Percentiles rank a stretch among this genome's conserved stretches.
These are phyloP conservation scores for Lampris incognitus DNA, from an alignment of 2,113 vertebrate species.

Conservation along the genomic window DNA sequence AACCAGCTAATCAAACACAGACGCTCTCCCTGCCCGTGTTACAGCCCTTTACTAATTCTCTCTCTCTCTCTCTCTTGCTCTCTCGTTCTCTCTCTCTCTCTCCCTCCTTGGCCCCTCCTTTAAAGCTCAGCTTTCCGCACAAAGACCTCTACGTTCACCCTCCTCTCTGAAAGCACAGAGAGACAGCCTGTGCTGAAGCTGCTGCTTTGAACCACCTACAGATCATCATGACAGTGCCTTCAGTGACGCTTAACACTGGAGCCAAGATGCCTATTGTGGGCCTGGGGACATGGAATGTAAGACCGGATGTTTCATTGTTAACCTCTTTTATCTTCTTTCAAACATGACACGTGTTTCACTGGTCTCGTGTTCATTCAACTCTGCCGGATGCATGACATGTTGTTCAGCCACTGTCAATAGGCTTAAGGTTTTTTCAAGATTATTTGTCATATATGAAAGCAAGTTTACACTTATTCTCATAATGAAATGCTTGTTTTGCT, in stretches of 20 bases:
- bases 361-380: not conserved
- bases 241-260: slow-evolving; percentile 70
- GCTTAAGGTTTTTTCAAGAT: not conserved
- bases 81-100: not conserved
- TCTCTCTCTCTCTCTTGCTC: not conserved
- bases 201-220: not conserved
- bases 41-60: not conserved
- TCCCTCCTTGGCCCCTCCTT: not conserved
- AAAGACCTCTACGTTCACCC: not conserved
- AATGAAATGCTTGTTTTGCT: too few relatives aligned
- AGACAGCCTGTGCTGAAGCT: not conserved
- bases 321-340: not conserved
- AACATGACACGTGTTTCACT: not conserved
- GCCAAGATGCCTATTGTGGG: slow-evolving; percentile 76
- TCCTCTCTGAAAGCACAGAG: too few relatives aligned
- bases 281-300: slow-evolving; percentile 80
- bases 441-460: too few relatives aligned
- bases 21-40: rapidly evolving
- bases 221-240: slow-evolving; percentile 52
- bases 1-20: slow-evolving; percentile 34
- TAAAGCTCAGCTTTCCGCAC: not conserved
- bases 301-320: slow-evolving; percentile 7
- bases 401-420: not conserved
- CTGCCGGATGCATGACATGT: not conserved
- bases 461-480: too few relatives aligned